Conservation (phyloP, 2,888 invertebrate species). For the Agriotes lineatus region DNA sequence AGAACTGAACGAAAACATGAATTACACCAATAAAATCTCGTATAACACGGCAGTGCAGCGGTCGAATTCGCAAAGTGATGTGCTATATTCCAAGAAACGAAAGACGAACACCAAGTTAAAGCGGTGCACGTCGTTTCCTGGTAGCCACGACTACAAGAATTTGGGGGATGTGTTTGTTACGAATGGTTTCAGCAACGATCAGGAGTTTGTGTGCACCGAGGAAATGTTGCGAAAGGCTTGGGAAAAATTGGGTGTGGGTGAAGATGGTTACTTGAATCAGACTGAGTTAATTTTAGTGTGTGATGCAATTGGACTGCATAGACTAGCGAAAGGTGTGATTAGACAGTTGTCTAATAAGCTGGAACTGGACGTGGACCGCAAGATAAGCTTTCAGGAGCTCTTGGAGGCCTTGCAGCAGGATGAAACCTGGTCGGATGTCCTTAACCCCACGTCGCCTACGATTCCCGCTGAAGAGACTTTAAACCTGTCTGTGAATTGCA, state of each 20-base stretch:
- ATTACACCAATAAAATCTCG: constrained; percentile 52
- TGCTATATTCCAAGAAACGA: constrained; percentile 67
- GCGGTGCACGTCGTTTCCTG: constrained; percentile 71
- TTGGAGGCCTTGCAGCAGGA: constrained; percentile 72
- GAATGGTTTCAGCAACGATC: constrained; percentile 59
- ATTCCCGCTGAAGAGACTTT: constrained; percentile 35
- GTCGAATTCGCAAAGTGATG: constrained; percentile 71
- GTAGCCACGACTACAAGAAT: constrained; percentile 58
- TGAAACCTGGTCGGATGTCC: constrained; percentile 63
- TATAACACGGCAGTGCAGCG: constrained; percentile 65
- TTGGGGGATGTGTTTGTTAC: constrained; percentile 64
- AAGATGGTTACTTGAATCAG: constrained; percentile 73
- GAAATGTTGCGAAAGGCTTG: constrained; percentile 75
- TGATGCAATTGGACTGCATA: constrained; percentile 75
- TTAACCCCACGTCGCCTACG: constrained; percentile 49
- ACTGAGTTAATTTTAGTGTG: constrained; percentile 75
- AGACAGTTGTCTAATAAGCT: constrained; percentile 76
- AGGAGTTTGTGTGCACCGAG: constrained; percentile 66
- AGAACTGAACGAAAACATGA: constrained; percentile 62
- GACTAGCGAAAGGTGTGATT: constrained; percentile 74
- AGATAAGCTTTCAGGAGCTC: constrained; percentile 76
- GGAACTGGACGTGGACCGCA: constrained; percentile 73
- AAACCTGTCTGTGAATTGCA: constrained; percentile 34
- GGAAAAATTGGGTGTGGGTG: constrained; percentile 72
- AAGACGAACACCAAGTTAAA: constrained; percentile 68